Percentiles rank a stretch among this genome's conserved stretches.
These are phyloP conservation scores for Engraulis encrasicolus DNA, from an alignment of 2,113 vertebrate genomes.

Conservation along the genomic window DNA sequence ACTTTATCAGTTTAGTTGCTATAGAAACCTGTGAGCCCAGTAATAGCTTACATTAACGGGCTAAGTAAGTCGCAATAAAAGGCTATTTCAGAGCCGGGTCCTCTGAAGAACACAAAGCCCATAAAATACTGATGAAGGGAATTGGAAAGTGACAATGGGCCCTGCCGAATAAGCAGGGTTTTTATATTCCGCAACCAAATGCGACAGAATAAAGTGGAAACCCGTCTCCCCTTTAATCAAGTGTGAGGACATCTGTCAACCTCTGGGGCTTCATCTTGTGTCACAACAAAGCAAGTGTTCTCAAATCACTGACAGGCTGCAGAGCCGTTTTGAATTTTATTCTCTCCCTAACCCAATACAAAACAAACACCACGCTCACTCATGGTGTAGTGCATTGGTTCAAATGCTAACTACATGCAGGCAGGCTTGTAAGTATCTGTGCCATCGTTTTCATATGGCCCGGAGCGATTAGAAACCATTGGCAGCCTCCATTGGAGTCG, in stretches of 20 bases:
- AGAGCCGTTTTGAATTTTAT: conserved; percentile 47
- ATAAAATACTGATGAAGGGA: conserved; percentile 72
- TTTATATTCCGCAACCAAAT: conserved; percentile 64
- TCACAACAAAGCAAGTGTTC: conserved; percentile 68
- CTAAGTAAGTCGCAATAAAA: conserved; percentile 81
- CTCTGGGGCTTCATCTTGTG: conserved; percentile 68
- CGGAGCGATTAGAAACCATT: conserved; percentile 25
- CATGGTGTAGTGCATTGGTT: conserved; percentile 43
- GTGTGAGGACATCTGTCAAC: conserved; percentile 67
- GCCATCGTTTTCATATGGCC: conserved; percentile 55
- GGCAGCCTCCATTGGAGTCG: background rate
- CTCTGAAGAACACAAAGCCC: conserved; percentile 70
- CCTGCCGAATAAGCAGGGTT: conserved; percentile 44
- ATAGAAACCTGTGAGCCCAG: conserved; percentile 79
- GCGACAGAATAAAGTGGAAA: conserved; percentile 65
- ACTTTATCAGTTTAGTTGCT: conserved; percentile 84
- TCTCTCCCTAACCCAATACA: conserved; percentile 54
- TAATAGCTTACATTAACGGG: conserved; percentile 80
- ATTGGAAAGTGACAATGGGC: conserved; percentile 59
- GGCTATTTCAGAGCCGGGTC: conserved; percentile 71
- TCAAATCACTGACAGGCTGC: conserved; percentile 65
- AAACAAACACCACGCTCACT: conserved; percentile 61
- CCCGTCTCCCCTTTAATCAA: conserved; percentile 51
- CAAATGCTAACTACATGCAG: conserved; percentile 53
- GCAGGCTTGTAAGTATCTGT: conserved; percentile 41